Base-by-base conservation (phyloP, 2,888 invertebrate species). In the Drosophila neotestacea region DNA sequence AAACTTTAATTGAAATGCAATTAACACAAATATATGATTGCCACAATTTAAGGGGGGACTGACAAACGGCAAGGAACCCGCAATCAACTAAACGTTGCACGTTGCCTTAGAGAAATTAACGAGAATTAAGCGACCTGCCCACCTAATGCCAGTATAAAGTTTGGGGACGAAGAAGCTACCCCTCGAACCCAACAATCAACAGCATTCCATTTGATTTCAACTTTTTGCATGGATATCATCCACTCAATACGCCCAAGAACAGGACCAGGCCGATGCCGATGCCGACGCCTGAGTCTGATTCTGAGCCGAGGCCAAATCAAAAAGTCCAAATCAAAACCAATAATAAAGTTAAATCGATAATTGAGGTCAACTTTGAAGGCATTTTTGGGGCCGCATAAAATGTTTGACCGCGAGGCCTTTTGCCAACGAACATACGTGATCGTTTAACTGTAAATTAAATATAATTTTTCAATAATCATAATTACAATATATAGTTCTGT, bases 301-400 rank as follows among this genome's bases (percentile, higher is more conserved):
- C 22, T 22, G n/a, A 55, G 54, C 42, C 62, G 52, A 34, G 63
- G 62, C 64, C 73, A 75, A 65, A 86, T 70, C 73, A 72, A 83
- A 87, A 71, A 79, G 73, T 79, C 73, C 78, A 82, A 85, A 88
- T 90, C 90, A 91, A 91, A 92, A 91, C 92, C 91, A 92, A 92
- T 92, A 92, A 92, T 92, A 92, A 92, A 92, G 82, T 91, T 92
- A 92, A 92, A 92, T 92, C 92, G 92, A 92, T 92, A 92, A 92
- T 92, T 92, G 92, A 91, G 92, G 91, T 92, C 88, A 87, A 76
- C 72, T 68, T 68, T 52, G 51, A 7, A 50, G 36, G 62, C 56
- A 54, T 51, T 61, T 67, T 67, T 62, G 38, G 34, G 13, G 50
- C n/a, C 34, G 34, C 22, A 50, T 50, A 50, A 50, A 50, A 50